phyloP scores from a whole-genome alignment of 37 sponge, comb jelly and placozoan species.

The Ianthella basta region DNA sequence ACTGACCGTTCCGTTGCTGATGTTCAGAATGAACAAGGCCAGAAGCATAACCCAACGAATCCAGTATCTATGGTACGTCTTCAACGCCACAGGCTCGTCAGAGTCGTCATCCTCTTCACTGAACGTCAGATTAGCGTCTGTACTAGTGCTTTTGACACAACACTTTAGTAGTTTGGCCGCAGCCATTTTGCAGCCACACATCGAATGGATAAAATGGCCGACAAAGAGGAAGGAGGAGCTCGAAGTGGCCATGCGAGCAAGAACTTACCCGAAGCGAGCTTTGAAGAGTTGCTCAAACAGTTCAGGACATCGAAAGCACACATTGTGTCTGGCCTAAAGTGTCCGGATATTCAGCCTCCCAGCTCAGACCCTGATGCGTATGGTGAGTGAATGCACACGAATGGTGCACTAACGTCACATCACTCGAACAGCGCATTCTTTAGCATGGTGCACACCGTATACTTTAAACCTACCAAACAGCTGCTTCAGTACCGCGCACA shows the following conservation, averaged over 20 bases:
- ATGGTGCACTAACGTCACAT: too few species aligned
- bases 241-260: too few species aligned
- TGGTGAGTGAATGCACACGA: not conserved
- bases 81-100: not conserved
- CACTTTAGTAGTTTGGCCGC: not conserved
- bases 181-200: conserved; percentile 16
- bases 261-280: not conserved
- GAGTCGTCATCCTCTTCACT: not conserved
- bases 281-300: not conserved
- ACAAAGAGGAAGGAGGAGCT: not conserved
- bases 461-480: too few species aligned
- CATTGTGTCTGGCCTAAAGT: not conserved
- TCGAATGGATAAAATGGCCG: conserved; percentile 13
- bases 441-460: too few species aligned
- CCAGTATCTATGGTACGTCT: conserved; percentile 38
- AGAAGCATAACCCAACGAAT: conserved; percentile 73
- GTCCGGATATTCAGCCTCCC: not conserved
- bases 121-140: not conserved
- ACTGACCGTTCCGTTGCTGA: conserved; percentile 79
- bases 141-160: not conserved
- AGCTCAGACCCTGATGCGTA: not conserved
- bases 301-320: not conserved
- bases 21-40: conserved; percentile 55
- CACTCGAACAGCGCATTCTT: too few species aligned
- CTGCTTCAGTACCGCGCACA: too few species aligned